Evolutionary conservation across 2,113 vertebrate genomes (phyloP).

Genomic region (Lichenostomus cassidix): DNA sequence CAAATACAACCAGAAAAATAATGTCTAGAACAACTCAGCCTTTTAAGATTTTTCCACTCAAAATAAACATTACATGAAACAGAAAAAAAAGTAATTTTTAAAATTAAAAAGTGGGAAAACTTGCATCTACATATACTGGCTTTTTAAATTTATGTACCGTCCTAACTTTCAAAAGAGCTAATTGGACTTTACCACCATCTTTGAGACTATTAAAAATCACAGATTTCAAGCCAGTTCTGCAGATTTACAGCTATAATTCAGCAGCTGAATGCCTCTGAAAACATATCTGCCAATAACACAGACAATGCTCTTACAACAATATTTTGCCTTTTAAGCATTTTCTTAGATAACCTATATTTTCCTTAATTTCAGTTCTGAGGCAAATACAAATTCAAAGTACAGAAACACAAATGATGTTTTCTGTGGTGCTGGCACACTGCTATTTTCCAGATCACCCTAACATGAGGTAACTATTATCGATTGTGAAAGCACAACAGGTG

Average conservation of each 20-base stretch:
- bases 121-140: neutral
- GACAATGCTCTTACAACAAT: slow-evolving; percentile 21
- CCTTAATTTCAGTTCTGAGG: slow-evolving; percentile 34
- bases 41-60: neutral
- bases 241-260: slow-evolving; percentile 17
- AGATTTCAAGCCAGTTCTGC: neutral
- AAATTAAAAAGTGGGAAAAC: neutral
- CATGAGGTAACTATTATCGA: slow-evolving; percentile 83
- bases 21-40: neutral
- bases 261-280: slow-evolving; percentile 3
- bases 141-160: neutral
- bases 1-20: neutral
- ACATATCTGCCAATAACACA: neutral
- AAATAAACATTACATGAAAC: neutral
- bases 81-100: fast-evolving
- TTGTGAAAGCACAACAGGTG: slow-evolving; percentile 88
- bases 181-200: neutral
- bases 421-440: slow-evolving; percentile 53
- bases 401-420: slow-evolving; percentile 67
- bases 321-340: slow-evolving; percentile 62
- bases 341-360: slow-evolving; percentile 61
- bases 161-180: neutral
- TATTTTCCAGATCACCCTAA: slow-evolving; percentile 75
- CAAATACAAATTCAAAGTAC: slow-evolving; percentile 51
- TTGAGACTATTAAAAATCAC: neutral